phyloP scores from a whole-genome alignment of 2,888 invertebrate species.

The Drosophila tanythrix region DNA sequence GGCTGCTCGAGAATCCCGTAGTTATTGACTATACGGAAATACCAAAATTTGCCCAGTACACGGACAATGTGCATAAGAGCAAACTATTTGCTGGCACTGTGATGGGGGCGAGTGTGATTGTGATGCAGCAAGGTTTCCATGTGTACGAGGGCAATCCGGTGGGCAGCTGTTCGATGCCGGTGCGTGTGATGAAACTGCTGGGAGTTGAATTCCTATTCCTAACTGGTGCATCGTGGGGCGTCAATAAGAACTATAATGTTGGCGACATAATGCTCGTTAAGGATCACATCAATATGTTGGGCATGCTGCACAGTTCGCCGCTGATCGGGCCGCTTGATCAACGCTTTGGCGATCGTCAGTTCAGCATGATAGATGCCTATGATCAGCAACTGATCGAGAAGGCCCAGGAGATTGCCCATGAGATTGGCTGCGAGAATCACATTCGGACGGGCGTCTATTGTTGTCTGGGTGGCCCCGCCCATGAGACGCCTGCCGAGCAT shows the following conservation, averaged over 20 bases:
- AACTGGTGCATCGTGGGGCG: slow-evolving; percentile 98
- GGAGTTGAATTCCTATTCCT: slow-evolving; percentile 95
- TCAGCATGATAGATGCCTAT: slow-evolving; percentile 96
- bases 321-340: slow-evolving; percentile 96
- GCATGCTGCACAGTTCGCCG: slow-evolving; percentile 95
- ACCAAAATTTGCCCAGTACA: slow-evolving; percentile 95
- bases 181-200: slow-evolving; percentile 97
- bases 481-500: slow-evolving; percentile 97
- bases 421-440: slow-evolving; percentile 89
- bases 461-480: slow-evolving; percentile 96
- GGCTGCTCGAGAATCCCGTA: slow-evolving; percentile 89
- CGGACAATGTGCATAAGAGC: slow-evolving; percentile 95
- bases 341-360: slow-evolving; percentile 96
- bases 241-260: slow-evolving; percentile 93
- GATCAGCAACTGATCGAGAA: slow-evolving; percentile 88
- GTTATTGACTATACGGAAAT: slow-evolving; percentile 94
- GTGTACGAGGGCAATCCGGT: slow-evolving; percentile 97
- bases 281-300: slow-evolving; percentile 98
- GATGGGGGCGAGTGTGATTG: slow-evolving; percentile 92
- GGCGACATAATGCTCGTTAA: slow-evolving; percentile 98
- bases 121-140: slow-evolving; percentile 98
- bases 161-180: slow-evolving; percentile 96
- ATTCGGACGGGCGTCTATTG: slow-evolving; percentile 96
- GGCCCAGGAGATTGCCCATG: slow-evolving; percentile 89
- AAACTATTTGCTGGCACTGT: slow-evolving; percentile 95